Percentiles rank a stretch among this genome's conserved stretches.
phyloP scores from a whole-genome alignment of 2,113 vertebrate genomes.

The Lamprotornis superbus region DNA sequence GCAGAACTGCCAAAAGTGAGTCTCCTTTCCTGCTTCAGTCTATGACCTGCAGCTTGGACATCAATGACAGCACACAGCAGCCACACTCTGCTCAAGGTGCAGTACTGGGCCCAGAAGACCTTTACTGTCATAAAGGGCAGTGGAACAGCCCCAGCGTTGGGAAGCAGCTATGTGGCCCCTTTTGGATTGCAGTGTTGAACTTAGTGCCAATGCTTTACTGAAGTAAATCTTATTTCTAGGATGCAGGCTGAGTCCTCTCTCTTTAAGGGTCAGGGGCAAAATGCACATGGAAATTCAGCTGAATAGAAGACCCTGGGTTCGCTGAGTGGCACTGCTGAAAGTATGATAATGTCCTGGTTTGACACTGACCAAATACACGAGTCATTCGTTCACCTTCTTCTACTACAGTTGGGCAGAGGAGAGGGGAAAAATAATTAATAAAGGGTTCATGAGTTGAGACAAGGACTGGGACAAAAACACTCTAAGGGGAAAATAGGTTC shows the following conservation, averaged over 20 bases:
- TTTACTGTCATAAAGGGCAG: neutral
- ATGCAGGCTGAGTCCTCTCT: neutral
- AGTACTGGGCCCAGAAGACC: neutral
- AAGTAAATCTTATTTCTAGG: neutral
- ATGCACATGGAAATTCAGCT: neutral
- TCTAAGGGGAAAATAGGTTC: too few relatives aligned
- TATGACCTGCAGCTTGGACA: neutral
- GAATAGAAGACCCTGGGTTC: neutral
- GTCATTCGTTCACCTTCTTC: neutral
- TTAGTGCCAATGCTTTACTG: neutral
- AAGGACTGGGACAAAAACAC: too few relatives aligned
- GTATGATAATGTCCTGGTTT: neutral
- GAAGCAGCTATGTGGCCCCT: neutral
- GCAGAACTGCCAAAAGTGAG: neutral
- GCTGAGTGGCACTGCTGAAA: neutral
- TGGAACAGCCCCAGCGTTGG: too few relatives aligned
- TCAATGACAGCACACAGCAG: fast-evolving
- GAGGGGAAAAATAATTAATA: neutral
- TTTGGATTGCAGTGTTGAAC: neutral
- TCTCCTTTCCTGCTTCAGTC: neutral
- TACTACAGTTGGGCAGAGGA: neutral
- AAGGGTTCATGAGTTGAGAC: neutral
- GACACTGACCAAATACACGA: too few relatives aligned
- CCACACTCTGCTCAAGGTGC: neutral
- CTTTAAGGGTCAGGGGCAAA: neutral